phyloP scores from a whole-genome alignment of 2,113 vertebrate species.

The Melanostigma gelatinosum region DNA sequence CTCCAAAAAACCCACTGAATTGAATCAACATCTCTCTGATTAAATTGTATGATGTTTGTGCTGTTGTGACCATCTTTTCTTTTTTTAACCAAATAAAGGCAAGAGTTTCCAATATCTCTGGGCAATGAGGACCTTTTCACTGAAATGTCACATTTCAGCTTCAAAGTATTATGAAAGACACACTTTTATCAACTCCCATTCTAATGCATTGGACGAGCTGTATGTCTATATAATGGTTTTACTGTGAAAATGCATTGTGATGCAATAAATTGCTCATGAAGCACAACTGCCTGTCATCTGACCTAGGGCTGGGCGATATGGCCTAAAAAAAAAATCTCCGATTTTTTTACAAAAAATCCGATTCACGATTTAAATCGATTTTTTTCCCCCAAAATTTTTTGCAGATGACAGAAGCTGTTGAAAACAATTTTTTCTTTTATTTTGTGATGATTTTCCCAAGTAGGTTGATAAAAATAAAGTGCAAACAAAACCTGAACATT shows the following conservation, averaged over 20 bases:
- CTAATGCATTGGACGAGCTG: slow-evolving; percentile 1
- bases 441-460: too few species aligned
- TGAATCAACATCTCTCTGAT: slow-evolving; percentile 7
- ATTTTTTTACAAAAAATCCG: too few species aligned
- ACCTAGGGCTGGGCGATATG: too few species aligned
- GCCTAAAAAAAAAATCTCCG: too few species aligned
- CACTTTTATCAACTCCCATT: neutral
- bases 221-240: slow-evolving; percentile 37
- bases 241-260: slow-evolving; percentile 39
- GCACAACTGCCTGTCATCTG: neutral
- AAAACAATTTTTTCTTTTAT: too few species aligned
- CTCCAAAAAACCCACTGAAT: neutral
- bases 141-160: slow-evolving; percentile 13
- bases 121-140: neutral
- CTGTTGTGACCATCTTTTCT: slow-evolving; percentile 20
- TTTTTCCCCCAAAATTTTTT: too few species aligned
- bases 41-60: slow-evolving; percentile 30
- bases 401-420: too few species aligned
- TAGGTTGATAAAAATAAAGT: too few species aligned
- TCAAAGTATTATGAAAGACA: neutral
- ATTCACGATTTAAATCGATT: too few species aligned
- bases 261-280: slow-evolving; percentile 50
- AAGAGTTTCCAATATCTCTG: slow-evolving; percentile 11
- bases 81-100: slow-evolving; percentile 5
- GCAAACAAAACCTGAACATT: too few species aligned